Evolutionary conservation across 2,888 invertebrate genomes (phyloP).

Genomic region (Tenthredo amoena): DNA sequence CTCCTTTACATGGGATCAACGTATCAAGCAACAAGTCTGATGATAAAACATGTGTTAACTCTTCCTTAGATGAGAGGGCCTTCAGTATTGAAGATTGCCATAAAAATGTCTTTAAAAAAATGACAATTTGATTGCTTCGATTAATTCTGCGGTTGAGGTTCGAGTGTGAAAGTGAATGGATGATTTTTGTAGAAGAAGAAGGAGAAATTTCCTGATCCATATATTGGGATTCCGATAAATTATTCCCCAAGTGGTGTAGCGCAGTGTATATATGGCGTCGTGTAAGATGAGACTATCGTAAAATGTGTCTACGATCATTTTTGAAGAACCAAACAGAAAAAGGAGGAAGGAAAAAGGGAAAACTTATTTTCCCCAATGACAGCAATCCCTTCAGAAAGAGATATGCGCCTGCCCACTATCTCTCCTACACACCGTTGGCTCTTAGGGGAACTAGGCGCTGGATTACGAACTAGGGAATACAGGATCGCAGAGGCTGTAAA

Average conservation of each 20-base stretch:
- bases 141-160: no score
- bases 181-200: no score
- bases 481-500: conserved; percentile 22
- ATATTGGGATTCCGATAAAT: no score
- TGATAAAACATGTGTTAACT: no score
- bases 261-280: not conserved
- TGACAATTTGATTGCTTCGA: no score
- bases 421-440: conserved; percentile 8
- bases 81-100: no score
- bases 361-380: conserved; percentile 8
- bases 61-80: no score
- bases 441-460: not conserved
- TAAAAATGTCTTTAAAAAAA: no score
- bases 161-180: no score
- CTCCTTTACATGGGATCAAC: not conserved
- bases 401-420: conserved; percentile 23
- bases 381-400: not conserved
- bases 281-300: not conserved
- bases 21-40: no score
- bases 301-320: not conserved
- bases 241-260: no score
- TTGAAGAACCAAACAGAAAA: not conserved
- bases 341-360: not conserved
- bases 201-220: no score
- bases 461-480: conserved; percentile 29